phyloP scores from a whole-genome alignment of 2,888 invertebrate genomes.

The Saturnia japonica region DNA sequence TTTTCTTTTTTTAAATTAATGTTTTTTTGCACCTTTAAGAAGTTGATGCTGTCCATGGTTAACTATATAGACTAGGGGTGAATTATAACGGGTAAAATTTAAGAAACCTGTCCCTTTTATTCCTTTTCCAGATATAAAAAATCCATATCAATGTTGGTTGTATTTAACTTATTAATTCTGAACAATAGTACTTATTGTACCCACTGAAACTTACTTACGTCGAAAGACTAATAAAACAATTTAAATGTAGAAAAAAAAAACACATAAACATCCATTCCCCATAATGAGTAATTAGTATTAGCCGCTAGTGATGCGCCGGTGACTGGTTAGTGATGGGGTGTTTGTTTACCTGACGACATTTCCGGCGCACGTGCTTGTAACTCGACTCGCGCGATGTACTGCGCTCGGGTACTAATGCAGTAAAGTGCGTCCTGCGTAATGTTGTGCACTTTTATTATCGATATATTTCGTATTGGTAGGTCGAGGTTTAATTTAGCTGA shows the following conservation, averaged over 20 bases:
- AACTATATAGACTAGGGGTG: no score
- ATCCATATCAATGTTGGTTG: no score
- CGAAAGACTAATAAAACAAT: conserved; percentile 1
- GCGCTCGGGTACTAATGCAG: conserved; percentile 57
- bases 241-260: conserved; percentile 8
- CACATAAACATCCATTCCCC: conserved; percentile 18
- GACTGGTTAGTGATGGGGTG: conserved; percentile 44
- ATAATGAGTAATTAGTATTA: conserved; percentile 34
- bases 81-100: no score
- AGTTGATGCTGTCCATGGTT: no score
- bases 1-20: no score
- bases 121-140: no score
- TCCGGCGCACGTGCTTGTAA: conserved; percentile 78
- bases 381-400: conserved; percentile 53
- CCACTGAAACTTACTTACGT: not conserved
- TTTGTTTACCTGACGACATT: conserved; percentile 80
- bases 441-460: conserved; percentile 30
- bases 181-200: no score
- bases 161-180: no score
- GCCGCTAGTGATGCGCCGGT: conserved; percentile 42
- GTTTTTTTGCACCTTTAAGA: no score
- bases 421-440: conserved; percentile 46
- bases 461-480: conserved; percentile 13
- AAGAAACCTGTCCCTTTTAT: no score
- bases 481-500: no score